Percentiles rank a stretch among this genome's conserved stretches.
Evolutionary conservation across 2,113 vertebrate species (phyloP).

Genomic region (Raja brachyura): DNA sequence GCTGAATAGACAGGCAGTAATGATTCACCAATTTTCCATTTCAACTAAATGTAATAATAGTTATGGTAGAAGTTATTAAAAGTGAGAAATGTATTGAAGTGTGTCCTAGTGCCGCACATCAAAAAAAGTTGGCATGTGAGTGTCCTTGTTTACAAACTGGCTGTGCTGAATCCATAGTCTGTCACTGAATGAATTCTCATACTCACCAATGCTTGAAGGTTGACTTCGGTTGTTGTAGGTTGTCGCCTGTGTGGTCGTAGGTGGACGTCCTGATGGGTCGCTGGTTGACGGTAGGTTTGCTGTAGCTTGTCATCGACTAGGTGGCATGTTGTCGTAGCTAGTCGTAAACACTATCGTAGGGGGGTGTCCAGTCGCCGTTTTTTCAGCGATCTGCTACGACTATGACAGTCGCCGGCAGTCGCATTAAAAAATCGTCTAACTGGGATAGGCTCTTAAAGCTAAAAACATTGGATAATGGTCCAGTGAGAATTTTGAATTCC

Average conservation of each 20-base stretch:
- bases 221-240: no score
- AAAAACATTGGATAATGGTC: not conserved
- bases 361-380: no score
- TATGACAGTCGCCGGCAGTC: no score
- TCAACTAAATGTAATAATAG: not conserved
- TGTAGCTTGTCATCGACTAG: no score
- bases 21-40: not conserved
- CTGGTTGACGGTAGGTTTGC: no score
- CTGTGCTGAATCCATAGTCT: conserved; percentile 62
- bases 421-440: no score
- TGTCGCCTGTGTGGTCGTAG: no score
- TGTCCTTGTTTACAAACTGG: conserved; percentile 65
- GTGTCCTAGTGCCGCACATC: conserved; percentile 63
- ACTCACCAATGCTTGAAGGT: not conserved
- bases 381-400: no score
- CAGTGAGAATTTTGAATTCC: not conserved
- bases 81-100: conserved; percentile 63
- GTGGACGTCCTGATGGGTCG: no score
- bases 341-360: no score
- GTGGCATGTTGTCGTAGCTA: no score
- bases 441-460: no score
- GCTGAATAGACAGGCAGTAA: not conserved
- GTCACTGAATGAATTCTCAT: conserved; percentile 44
- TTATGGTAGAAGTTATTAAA: conserved; percentile 68
- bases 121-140: conserved; percentile 64